Percentiles rank a stretch among this genome's conserved stretches.
These are phyloP conservation scores for Haemorhous mexicanus DNA, from an alignment of 2,113 vertebrate species.

Conservation along the genomic window DNA sequence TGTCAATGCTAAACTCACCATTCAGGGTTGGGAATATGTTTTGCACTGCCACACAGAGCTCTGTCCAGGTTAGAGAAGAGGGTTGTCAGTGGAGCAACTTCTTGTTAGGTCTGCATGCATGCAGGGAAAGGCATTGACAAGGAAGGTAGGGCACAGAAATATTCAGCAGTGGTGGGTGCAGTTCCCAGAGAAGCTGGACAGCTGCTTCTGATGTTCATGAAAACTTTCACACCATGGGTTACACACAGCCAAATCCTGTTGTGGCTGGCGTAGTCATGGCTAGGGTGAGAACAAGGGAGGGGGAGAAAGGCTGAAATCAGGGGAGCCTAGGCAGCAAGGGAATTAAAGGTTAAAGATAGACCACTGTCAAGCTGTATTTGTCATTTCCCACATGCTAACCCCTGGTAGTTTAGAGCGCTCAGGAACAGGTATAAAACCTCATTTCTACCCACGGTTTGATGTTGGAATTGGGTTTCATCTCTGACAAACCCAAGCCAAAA, in stretches of 20 bases:
- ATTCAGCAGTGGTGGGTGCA: neutral
- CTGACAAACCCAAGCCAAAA: neutral
- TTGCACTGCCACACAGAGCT: neutral
- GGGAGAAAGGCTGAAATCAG: neutral
- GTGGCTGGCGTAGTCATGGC: neutral
- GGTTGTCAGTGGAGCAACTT: neutral
- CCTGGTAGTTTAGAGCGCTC: neutral
- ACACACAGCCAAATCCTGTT: neutral
- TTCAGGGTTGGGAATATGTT: neutral
- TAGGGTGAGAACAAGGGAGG: neutral
- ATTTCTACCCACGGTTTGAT: neutral
- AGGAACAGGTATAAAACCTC: neutral
- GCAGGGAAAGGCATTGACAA: neutral
- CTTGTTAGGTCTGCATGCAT: neutral
- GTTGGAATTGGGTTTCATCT: neutral
- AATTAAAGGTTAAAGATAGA: neutral
- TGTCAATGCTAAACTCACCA: fast-evolving
- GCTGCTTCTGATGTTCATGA: neutral
- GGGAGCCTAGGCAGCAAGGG: neutral
- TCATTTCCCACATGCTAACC: neutral
- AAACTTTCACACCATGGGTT: neutral
- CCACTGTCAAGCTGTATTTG: neutral
- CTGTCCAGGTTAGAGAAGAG: neutral
- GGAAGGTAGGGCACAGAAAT: neutral
- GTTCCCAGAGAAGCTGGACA: neutral